A percentile compares a stretch with the other conserved stretches of the same genome.
Evolutionary conservation across 2,113 vertebrate genomes (phyloP).

Genomic region (Scortum barcoo): DNA sequence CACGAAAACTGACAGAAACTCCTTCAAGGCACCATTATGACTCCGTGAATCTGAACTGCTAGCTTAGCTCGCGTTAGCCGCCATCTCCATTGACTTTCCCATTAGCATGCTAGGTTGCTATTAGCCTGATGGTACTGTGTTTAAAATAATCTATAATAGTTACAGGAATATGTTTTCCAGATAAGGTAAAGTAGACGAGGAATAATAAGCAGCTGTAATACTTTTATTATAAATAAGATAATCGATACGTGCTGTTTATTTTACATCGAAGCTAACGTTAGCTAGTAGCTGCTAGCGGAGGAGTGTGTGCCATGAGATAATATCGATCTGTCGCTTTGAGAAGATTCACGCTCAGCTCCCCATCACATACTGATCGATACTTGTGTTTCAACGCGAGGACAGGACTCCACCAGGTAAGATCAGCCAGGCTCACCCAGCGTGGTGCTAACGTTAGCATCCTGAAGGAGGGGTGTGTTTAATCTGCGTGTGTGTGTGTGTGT

Average conservation of each 20-base stretch:
- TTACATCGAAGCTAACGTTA: constrained; percentile 57
- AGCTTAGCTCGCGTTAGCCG: constrained; percentile 72
- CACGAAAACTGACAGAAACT: no score
- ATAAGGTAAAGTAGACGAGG: not conserved
- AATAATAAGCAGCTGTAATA: not conserved
- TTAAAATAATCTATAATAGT: not conserved
- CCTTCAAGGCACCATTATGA: constrained; percentile 69
- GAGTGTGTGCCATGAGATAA: constrained; percentile 64
- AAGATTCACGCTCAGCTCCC: no score
- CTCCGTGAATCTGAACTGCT: constrained; percentile 69
- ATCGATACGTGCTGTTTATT: constrained; percentile 28
- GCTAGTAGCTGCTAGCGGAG: constrained; percentile 53
- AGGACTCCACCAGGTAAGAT: no score
- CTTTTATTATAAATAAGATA: constrained; percentile 1
- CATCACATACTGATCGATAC: no score
- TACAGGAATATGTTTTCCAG: not conserved
- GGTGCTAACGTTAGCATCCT: no score
- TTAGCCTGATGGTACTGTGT: constrained; percentile 59
- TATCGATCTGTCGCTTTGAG: no score
- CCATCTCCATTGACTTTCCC: constrained; percentile 66
- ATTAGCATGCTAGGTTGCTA: constrained; percentile 73
- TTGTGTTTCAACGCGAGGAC: no score
- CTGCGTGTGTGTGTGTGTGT: no score
- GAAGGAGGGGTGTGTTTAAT: no score
- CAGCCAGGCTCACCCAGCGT: no score